Evolutionary conservation across 2,113 vertebrate genomes (phyloP), one percentile per base, ranked within the genome.

Genomic region (Gnathonemus longibarbis): DNA sequence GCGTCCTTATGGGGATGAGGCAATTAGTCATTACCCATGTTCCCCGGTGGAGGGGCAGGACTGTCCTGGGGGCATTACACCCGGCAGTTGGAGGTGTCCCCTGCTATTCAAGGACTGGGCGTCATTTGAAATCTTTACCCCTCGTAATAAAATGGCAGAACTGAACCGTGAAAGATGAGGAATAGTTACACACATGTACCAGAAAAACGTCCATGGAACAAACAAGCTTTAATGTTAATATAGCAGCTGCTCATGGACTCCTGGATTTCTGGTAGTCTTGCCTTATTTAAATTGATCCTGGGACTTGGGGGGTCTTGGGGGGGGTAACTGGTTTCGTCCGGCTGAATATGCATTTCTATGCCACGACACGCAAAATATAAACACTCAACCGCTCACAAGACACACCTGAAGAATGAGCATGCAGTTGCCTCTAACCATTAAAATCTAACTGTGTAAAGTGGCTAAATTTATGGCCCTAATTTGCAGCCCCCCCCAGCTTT

Each of bases 1-100:
- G 94, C 94, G 96, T 97, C 96, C 96, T 97, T 96, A 96, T 96
- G 96, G 96, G 96, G 96, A 97, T 97, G 97, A 97, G 96, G 96
- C 96, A 96, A 98, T 98, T 97, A 97, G 97, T 96, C 97, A 95
- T 97, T 96, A 96, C 94, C 95, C 94, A 95, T 94, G 94, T 94
- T 94, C 94, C 95, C 94, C 94, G 96, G 96, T 96, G 95, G 96
- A 95, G 96, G 96, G 94, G 95, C 93, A 84, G 87, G 21, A 86
- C 42, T 52, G 39, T 83, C 53, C 39, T 27, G 24, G 39, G 88
- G 27, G 90, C 85, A 90, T 91, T 91, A 91, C 80, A 85, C n/a
- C 70, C 31, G 9, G 42, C 3, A 46, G 50, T 74, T 31, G 45
- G 21, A 83, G 56, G 31, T 77, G 84, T 39, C 70, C 58, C 87